These are phyloP conservation scores for Leuciscus idus DNA, from an alignment of 2,113 vertebrate species.

Conservation along the genomic window DNA sequence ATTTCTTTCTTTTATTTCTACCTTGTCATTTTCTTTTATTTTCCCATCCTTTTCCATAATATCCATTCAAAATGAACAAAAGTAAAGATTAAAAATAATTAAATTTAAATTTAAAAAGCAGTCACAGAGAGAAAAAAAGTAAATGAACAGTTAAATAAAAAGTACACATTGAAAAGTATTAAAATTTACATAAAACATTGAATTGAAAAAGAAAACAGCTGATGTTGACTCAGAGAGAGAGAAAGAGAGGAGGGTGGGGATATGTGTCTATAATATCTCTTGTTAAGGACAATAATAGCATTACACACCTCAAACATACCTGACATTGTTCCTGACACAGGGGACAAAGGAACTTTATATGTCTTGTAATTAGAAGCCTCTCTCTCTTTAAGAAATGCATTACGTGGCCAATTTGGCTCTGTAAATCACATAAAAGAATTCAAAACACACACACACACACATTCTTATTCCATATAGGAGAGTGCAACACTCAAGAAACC, in stretches of 20 bases:
- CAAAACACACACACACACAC: neutral
- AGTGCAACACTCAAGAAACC: neutral
- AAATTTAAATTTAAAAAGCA: neutral
- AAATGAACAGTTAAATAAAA: neutral
- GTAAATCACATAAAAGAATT: slow-evolving; percentile 2
- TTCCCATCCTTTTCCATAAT: neutral
- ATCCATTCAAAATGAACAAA: neutral
- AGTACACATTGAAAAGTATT: neutral
- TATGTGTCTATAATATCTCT: neutral
- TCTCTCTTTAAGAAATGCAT: neutral
- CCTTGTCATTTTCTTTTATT: neutral
- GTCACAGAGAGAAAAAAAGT: neutral
- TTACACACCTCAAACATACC: slow-evolving; percentile 29
- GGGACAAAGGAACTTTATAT: slow-evolving; percentile 38
- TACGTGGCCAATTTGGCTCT: neutral
- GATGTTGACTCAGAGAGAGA: neutral
- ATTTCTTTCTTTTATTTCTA: neutral
- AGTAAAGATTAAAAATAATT: neutral
- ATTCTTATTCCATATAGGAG: neutral
- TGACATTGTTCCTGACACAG: slow-evolving; percentile 18
- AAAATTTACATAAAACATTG: neutral
- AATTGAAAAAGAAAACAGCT: neutral
- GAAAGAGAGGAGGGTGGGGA: slow-evolving; percentile 6
- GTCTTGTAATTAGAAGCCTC: neutral
- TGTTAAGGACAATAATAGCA: slow-evolving; percentile 32